Evolutionary conservation across 2,113 vertebrate species (phyloP).

Genomic region (Syrmaticus mikado): DNA sequence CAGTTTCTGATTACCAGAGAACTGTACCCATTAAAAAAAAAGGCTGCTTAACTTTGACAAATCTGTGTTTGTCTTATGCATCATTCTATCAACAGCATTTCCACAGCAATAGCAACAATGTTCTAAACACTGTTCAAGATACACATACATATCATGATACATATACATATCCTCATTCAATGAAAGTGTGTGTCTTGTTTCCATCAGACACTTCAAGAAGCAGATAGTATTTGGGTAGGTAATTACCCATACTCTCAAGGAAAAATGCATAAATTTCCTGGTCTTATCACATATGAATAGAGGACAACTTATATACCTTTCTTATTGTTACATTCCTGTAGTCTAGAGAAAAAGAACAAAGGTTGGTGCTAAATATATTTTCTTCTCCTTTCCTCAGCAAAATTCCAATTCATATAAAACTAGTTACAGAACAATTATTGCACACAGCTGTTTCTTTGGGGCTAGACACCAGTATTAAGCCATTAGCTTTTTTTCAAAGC

Average conservation of each 20-base stretch:
- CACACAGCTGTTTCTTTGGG: background rate
- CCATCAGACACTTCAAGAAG: background rate
- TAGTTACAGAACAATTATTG: background rate
- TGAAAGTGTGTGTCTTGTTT: background rate
- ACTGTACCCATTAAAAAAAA: background rate
- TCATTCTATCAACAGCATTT: background rate
- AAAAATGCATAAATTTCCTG: background rate
- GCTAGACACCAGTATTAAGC: background rate
- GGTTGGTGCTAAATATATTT: background rate
- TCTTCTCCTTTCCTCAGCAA: background rate
- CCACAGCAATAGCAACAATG: background rate
- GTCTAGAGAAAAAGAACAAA: background rate
- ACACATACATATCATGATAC: background rate
- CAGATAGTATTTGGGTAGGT: background rate
- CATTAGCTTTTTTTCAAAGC: background rate
- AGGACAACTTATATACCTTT: background rate
- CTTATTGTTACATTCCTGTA: background rate
- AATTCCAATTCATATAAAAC: background rate
- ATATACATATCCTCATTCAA: background rate
- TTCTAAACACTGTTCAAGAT: background rate
- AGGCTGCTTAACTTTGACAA: background rate
- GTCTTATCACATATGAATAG: background rate
- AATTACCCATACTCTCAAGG: background rate
- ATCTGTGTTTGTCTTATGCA: background rate
- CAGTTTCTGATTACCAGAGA: background rate